Conservation (phyloP, 2,888 invertebrate species). For the Hypolimnas misippus region DNA sequence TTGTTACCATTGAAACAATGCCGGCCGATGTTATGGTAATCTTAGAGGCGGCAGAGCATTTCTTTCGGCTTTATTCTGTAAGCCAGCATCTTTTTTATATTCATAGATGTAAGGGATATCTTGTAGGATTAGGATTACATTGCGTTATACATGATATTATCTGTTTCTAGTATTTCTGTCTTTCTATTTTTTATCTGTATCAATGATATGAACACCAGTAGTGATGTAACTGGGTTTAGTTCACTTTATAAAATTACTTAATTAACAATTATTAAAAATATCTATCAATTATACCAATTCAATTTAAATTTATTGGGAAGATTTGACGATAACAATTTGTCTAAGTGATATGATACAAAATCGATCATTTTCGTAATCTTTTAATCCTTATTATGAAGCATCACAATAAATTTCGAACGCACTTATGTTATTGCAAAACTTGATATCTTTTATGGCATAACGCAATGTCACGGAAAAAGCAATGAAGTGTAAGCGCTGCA, state of each 20-base stretch:
- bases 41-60: constrained; percentile 54
- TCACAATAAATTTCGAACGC: constrained; percentile 55
- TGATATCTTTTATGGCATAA: constrained; percentile 75
- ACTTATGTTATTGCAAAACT: constrained; percentile 67
- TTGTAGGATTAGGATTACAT: constrained; percentile 37
- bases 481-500: constrained; percentile 74
- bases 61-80: constrained; percentile 37
- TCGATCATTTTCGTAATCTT: neutral
- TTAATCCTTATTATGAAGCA: neutral
- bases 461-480: constrained; percentile 80
- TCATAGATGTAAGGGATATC: constrained; percentile 43
- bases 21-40: constrained; percentile 48
- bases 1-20: constrained; percentile 65
- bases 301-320: too few relatives aligned
- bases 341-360: neutral
- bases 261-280: too few relatives aligned
- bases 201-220: neutral
- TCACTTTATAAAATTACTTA: too few relatives aligned
- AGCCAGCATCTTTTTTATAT: constrained; percentile 35
- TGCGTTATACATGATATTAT: constrained; percentile 29
- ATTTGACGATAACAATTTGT: neutral
- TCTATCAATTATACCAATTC: too few relatives aligned
- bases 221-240: neutral
- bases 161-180: neutral
- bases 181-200: constrained; percentile 2